Conservation (phyloP, 2,113 vertebrate genomes). For the Microcebus lehilahytsara region DNA sequence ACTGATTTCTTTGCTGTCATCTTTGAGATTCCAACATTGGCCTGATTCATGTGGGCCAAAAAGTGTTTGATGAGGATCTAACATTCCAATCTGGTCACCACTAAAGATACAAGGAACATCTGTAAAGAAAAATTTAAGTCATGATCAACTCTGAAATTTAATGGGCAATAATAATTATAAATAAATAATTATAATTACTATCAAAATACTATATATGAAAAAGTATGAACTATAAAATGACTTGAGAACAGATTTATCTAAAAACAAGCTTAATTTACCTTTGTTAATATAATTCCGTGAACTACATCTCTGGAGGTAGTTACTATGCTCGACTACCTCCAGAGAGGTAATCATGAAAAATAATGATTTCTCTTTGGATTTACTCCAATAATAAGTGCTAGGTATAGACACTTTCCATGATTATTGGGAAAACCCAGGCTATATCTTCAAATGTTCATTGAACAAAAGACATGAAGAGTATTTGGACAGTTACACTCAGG, state of each 20-base stretch:
- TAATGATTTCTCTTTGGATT: not conserved
- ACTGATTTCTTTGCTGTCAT: slow-evolving; percentile 93
- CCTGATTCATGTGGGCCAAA: slow-evolving; percentile 97
- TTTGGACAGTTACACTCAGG: not conserved
- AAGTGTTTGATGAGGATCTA: slow-evolving; percentile 97
- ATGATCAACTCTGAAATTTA: slow-evolving; percentile 43
- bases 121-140: slow-evolving; percentile 78
- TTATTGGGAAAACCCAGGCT: not conserved
- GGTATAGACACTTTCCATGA: not conserved
- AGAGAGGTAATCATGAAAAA: not conserved
- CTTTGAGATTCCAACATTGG: slow-evolving; percentile 97
- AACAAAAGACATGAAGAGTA: not conserved
- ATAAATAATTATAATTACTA: not conserved
- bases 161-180: not conserved
- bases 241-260: not conserved
- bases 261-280: not conserved
- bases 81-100: slow-evolving; percentile 97
- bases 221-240: not conserved
- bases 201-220: not conserved
- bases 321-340: not conserved
- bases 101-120: slow-evolving; percentile 99
- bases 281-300: not conserved
- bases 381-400: not conserved
- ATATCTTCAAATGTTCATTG: not conserved
- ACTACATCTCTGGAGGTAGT: too few relatives aligned